A percentile compares a stretch with the other conserved stretches of the same genome.
These are phyloP conservation scores for Hyposoter dolosus DNA, from an alignment of 2,888 invertebrate species.

Conservation along the genomic window DNA sequence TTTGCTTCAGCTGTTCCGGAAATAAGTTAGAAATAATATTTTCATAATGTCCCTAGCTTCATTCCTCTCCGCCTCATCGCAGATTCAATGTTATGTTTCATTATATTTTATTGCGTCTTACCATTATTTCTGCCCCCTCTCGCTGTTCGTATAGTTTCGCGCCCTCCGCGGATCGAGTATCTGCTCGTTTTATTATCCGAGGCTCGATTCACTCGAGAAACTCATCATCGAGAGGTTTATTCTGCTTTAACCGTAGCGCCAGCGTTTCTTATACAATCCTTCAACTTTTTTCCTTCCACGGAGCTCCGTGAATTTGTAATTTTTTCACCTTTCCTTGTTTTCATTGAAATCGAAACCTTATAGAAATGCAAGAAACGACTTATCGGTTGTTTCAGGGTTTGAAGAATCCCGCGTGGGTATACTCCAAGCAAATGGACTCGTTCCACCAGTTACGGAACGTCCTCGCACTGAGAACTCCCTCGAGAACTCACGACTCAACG, in stretches of 20 bases:
- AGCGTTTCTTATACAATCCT: slow-evolving; percentile 58
- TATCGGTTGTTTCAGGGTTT: slow-evolving; percentile 9
- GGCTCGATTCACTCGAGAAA: slow-evolving; percentile 82
- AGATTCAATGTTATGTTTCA: slow-evolving; percentile 74
- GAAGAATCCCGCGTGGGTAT: slow-evolving; percentile 17
- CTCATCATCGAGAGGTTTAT: slow-evolving; percentile 84
- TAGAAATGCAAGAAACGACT: not conserved
- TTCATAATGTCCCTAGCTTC: slow-evolving; percentile 81
- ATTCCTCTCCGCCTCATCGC: slow-evolving; percentile 63
- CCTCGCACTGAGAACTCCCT: slow-evolving; percentile 22
- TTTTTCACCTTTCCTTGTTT: not conserved
- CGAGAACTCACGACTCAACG: slow-evolving; percentile 20
- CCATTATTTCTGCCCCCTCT: slow-evolving; percentile 28
- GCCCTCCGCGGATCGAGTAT: slow-evolving; percentile 1
- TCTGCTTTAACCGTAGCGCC: slow-evolving; percentile 80
- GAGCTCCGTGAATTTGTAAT: not conserved
- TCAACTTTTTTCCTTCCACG: not conserved
- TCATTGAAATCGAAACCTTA: not conserved
- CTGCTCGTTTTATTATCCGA: slow-evolving; percentile 70
- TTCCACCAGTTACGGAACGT: slow-evolving; percentile 54
- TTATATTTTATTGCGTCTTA: slow-evolving; percentile 73
- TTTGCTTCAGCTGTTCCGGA: slow-evolving; percentile 71
- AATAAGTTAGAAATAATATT: slow-evolving; percentile 85
- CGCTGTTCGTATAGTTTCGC: slow-evolving; percentile 31
- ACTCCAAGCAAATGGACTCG: slow-evolving; percentile 69